Evolutionary conservation across 1,140 invertebrate species (phyloP).

Genomic region (Aphelinus atriplicis): DNA sequence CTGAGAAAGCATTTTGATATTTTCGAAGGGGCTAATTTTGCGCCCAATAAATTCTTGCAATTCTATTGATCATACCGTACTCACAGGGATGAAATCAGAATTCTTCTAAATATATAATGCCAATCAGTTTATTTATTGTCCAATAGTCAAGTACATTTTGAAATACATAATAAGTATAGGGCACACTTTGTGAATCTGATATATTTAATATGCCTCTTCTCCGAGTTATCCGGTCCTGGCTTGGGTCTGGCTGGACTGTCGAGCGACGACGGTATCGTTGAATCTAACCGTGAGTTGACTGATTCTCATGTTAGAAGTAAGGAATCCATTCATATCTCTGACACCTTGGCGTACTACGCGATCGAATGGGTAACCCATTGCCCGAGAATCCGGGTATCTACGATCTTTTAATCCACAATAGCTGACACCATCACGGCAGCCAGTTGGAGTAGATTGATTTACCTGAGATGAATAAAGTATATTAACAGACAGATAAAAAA

Average conservation of each 20-base stretch:
- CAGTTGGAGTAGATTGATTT: conserved; percentile 1
- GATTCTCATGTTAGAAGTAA: conserved; percentile 75
- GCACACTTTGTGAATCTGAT: too few relatives aligned
- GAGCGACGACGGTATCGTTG: conserved; percentile 47
- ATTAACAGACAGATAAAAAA: not conserved
- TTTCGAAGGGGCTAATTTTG: too few relatives aligned
- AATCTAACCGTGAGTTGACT: conserved; percentile 67
- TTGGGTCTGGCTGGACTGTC: not conserved
- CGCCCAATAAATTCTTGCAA: too few relatives aligned
- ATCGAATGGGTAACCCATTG: conserved; percentile 86
- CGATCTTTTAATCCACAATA: conserved; percentile 80
- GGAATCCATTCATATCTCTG: conserved; percentile 70
- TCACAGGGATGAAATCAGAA: too few relatives aligned
- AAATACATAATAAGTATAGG: too few relatives aligned
- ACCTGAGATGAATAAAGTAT: conserved; percentile 9
- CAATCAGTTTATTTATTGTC: too few relatives aligned
- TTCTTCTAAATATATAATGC: too few relatives aligned
- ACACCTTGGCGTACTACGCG: conserved; percentile 67
- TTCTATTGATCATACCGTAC: too few relatives aligned
- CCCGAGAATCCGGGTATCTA: conserved; percentile 75
- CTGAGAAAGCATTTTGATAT: too few relatives aligned
- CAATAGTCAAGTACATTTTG: too few relatives aligned
- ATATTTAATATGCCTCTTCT: too few relatives aligned
- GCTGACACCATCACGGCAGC: conserved; percentile 72
- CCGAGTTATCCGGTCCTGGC: too few relatives aligned